Evolutionary conservation across 2,797 vertebrate species (phyloP), one percentile per base, ranked within the genome.

Genomic region (Myripristis murdjan): DNA sequence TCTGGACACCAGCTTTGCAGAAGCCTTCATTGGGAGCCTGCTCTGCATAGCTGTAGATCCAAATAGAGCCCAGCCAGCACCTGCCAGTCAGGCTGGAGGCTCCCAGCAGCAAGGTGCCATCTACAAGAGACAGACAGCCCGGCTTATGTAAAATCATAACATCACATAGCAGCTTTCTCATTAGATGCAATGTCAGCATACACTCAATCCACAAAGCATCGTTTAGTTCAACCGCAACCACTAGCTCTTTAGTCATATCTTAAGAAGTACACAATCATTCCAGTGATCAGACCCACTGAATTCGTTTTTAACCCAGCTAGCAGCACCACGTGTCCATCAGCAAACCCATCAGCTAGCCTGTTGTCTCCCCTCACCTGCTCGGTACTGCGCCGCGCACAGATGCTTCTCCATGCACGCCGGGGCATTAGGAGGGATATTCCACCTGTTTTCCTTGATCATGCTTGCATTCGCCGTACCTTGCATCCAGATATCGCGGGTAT

Each of bases 361-460:
- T 15, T 2, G 10, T 1, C 26, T 31, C 10, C 16, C 77, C 74
- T 70, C 84, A 96, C 95, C 97, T 87, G 93, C 82, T 81, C 97
- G 93, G 92, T 98, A 98, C 0, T 94, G 95, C 26, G 89, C 94
- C 12, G 95, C 83, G 56, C 96, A 96, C 83, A 99, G 88, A 57
- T 98, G 96, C 66, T 91, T 95, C 87, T 99, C 98, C 97, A 99
- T 98, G 80, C 96, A 97, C 0, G 97, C 96, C 1, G 98, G 97
- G 0, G 97, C 97, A 75, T 95, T 97, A 1, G 96, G 95, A 0
- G 96, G 96, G 4, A 96, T 95, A 75, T 94, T 95, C 97, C 98
- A 98, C 2, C 94, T 83, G 73, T 93, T 95, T 33, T 95, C 94
- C 79, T 94, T 95, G 4, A 93, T 86, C 95, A 95, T 95, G 28